Evolutionary conservation across 37 sponge, comb jelly and placozoan genomes (phyloP).

Genomic region (Halichondria panicea): DNA sequence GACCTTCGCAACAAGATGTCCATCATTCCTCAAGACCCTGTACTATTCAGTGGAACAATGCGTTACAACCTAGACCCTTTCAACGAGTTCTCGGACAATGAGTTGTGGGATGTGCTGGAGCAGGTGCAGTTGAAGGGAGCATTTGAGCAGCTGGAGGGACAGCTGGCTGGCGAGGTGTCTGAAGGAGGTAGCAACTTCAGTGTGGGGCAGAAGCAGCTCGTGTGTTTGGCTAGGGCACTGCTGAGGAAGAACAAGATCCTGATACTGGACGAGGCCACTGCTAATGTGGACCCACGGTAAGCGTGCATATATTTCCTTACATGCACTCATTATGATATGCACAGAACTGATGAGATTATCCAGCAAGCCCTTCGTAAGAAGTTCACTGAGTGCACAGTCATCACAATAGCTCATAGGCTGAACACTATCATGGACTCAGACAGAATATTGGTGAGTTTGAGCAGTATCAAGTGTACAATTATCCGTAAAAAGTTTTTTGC

Average conservation of each 20-base stretch:
- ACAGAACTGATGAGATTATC: conserved; percentile 90
- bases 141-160: conserved; percentile 53
- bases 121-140: conserved; percentile 78
- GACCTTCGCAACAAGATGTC: conserved; percentile 76
- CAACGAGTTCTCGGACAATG: conserved; percentile 49
- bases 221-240: conserved; percentile 85
- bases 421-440: conserved; percentile 96
- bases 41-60: conserved; percentile 88
- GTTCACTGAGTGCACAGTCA: conserved; percentile 85
- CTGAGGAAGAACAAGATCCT: conserved; percentile 83
- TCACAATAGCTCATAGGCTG: conserved; percentile 96
- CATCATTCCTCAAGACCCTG: conserved; percentile 92
- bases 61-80: conserved; percentile 93
- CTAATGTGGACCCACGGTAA: conserved; percentile 84
- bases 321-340: not conserved
- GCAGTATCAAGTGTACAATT: too few species aligned
- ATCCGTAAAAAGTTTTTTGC: too few species aligned
- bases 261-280: conserved; percentile 90
- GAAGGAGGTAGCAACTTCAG: conserved; percentile 86
- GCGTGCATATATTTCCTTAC: not conserved
- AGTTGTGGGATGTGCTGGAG: conserved; percentile 80
- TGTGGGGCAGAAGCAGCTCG: conserved; percentile 85
- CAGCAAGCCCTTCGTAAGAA: conserved; percentile 79
- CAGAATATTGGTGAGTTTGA: conserved; percentile 75
- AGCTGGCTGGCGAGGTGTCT: conserved; percentile 59